Percentiles rank a stretch among this genome's conserved stretches.
Evolutionary conservation across 2,113 vertebrate species (phyloP).

Genomic region (Uropsilus gracilis): DNA sequence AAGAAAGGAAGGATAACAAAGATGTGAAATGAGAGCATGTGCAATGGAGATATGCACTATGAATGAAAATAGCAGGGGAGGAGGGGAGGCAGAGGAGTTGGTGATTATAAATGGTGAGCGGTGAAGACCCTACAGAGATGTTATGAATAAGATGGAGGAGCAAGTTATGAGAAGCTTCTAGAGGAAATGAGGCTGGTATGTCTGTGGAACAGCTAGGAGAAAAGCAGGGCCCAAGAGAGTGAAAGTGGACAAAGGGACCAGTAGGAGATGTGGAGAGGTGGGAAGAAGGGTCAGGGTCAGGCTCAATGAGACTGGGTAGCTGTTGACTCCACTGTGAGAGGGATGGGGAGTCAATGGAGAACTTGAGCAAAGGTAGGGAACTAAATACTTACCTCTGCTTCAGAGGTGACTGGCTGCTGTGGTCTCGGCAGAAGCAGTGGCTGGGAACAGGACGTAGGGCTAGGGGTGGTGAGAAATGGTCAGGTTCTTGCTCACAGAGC

Average conservation of each 20-base stretch:
- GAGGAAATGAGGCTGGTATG: accelerated
- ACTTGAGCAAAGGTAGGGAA: neutral
- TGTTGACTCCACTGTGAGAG: neutral
- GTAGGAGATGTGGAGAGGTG: too few species aligned
- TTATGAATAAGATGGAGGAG: neutral
- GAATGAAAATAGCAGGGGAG: neutral
- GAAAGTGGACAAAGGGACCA: accelerated
- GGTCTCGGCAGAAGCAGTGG: neutral
- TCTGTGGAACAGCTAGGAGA: neutral
- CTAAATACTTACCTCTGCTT: too few species aligned
- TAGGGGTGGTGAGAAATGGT: neutral
- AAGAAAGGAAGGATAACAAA: neutral
- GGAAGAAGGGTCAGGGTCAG: neutral
- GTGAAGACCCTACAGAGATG: neutral
- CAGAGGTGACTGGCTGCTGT: neutral
- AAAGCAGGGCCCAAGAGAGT: neutral
- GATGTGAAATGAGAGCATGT: accelerated
- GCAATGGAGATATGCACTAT: neutral
- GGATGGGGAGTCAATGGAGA: neutral
- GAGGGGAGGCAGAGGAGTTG: neutral
- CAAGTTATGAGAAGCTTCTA: neutral
- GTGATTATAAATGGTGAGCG: accelerated
- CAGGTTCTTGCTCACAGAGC: neutral
- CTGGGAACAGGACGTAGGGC: neutral
- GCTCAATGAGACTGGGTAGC: neutral